Evolutionary conservation across 2,113 vertebrate species (phyloP), one percentile per base, ranked within the genome.

Genomic region (Bagarius yarrelli): DNA sequence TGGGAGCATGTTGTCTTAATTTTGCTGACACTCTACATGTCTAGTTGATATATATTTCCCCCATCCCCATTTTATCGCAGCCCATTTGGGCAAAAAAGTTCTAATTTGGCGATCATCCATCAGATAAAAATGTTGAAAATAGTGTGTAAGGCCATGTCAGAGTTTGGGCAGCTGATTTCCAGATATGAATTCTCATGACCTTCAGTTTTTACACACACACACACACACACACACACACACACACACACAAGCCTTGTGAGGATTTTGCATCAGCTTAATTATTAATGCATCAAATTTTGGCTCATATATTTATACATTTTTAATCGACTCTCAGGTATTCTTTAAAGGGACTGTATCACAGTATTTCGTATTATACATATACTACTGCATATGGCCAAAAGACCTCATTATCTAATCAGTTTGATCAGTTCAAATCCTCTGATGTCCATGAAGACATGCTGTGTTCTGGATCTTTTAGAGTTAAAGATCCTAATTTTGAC

Each of bases 1-100:
- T 56, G 89, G 86, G 80, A 94, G 90, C 93, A 94, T 93, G 88
- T 88, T 92, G 91, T 90, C 78, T 90, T 86, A 78, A 87, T 89
- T 88, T 44, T 60, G 66, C 67, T 70, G 72, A 56, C 30, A 8
- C 71, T 70, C 3, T 23, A 66, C 82, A 81, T 70, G 74, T 78
- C 76, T 69, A 80, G 16, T 50, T 59, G 56, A 67, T 93, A 92
- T 92, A 92, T 91, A 89, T 83, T 60, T 78, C 86, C 61, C 67
- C 79, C 86, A 71, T 52, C 83, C 4, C 59, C 19, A 30, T 27
- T 47, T 44, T 32, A 47, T 61, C 16, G 67, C 50, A 14, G 34
- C 61, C 63, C 30, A 3, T 23, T 56, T 81, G 0, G 76, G 19
- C n/a, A 32, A 74, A 81, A 55, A 53, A 61, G 15, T 32, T 52